These are phyloP conservation scores for Lacerta agilis DNA, from an alignment of 2,797 vertebrate genomes.

Conservation along the genomic window DNA sequence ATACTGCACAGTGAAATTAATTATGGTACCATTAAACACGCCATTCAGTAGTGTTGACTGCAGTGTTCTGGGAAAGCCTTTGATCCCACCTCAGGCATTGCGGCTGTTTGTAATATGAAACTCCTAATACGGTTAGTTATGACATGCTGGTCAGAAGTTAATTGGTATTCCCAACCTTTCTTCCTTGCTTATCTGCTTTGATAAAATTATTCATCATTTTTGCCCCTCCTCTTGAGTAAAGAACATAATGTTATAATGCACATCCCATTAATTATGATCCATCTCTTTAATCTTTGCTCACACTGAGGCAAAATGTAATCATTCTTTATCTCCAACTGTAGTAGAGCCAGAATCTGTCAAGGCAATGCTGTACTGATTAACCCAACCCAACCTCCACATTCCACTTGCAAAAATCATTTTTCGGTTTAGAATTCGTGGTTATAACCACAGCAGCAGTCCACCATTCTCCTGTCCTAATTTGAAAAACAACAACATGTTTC, in stretches of 20 bases:
- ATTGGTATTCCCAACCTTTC: slow-evolving; percentile 63
- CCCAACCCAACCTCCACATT: neutral
- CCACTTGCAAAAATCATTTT: slow-evolving; percentile 16
- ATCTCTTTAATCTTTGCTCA: slow-evolving; percentile 67
- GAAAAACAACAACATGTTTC: neutral
- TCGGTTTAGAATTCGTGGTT: slow-evolving; percentile 13
- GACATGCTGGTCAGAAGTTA: slow-evolving; percentile 66
- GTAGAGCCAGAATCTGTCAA: slow-evolving; percentile 40
- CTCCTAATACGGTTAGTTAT: slow-evolving; percentile 62
- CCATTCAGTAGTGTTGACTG: slow-evolving; percentile 18
- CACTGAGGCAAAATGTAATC: slow-evolving; percentile 50
- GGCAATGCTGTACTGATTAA: slow-evolving; percentile 36
- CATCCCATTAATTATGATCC: slow-evolving; percentile 66
- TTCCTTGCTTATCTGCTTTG: slow-evolving; percentile 63
- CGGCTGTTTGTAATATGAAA: slow-evolving; percentile 54
- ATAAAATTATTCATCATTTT: slow-evolving; percentile 68
- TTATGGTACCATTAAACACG: slow-evolving; percentile 1
- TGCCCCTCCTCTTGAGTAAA: slow-evolving; percentile 62
- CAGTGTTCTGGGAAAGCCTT: slow-evolving; percentile 41
- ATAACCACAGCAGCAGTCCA: neutral
- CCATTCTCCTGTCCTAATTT: neutral
- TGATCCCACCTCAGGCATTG: slow-evolving; percentile 36
- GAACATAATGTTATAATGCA: slow-evolving; percentile 67
- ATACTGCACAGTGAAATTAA: slow-evolving; percentile 17
- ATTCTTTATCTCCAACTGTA: slow-evolving; percentile 43